phyloP scores from a whole-genome alignment of 2,888 invertebrate genomes.

The Dorcus parallelipipedus region DNA sequence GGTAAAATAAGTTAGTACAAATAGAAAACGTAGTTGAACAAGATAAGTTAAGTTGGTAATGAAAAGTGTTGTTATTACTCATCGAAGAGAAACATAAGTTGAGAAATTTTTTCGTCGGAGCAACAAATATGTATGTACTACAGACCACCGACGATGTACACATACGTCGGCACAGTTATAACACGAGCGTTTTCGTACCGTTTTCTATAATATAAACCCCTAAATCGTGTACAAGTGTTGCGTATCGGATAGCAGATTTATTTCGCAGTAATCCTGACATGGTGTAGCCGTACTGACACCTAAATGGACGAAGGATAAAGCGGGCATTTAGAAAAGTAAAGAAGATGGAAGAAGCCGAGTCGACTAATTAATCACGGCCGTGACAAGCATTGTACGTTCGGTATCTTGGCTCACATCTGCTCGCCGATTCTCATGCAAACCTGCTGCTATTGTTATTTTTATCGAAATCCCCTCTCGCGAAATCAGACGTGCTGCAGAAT shows the following conservation, averaged over 20 bases:
- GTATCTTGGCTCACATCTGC: slow-evolving; percentile 8
- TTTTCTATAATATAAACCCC: slow-evolving; percentile 16
- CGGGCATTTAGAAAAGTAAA: slow-evolving; percentile 19
- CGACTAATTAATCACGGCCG: slow-evolving; percentile 34
- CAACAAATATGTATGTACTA: no score
- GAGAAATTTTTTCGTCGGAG: no score
- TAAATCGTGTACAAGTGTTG: slow-evolving; percentile 6
- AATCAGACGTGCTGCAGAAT: slow-evolving; percentile 33
- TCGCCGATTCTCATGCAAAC: slow-evolving; percentile 35
- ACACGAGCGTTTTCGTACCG: slow-evolving; percentile 3
- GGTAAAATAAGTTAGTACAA: no score
- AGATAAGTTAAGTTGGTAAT: no score
- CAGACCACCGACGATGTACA: no score
- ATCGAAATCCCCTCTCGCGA: slow-evolving; percentile 31
- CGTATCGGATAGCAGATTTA: slow-evolving; percentile 22
- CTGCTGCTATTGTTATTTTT: slow-evolving; percentile 36
- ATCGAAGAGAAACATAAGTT: no score
- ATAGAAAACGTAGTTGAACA: no score
- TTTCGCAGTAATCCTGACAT: slow-evolving; percentile 20
- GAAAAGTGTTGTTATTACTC: no score
- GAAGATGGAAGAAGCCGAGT: slow-evolving; percentile 28
- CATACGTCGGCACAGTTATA: no score
- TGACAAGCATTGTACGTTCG: slow-evolving; percentile 33
- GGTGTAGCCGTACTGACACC: slow-evolving; percentile 20
- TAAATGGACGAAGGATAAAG: slow-evolving; percentile 21